A percentile compares a stretch with the other conserved stretches of the same genome.
These are phyloP conservation scores for Chirona hameri DNA, from an alignment of 2,888 invertebrate genomes.

Conservation along the genomic window DNA sequence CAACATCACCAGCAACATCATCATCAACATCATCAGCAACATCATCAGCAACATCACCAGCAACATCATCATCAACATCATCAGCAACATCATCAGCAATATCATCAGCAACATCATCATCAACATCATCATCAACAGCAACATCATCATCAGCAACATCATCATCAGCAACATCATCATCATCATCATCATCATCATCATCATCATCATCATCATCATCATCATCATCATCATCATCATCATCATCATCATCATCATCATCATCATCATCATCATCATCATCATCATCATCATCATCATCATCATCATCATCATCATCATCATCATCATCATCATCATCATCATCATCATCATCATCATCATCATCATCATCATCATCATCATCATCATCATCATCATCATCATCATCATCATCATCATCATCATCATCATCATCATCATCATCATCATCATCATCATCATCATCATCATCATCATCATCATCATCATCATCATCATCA, in stretches of 20 bases:
- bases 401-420: constrained; percentile 22
- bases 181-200: no score
- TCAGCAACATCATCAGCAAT: no score
- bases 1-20: no score
- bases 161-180: no score
- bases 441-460: constrained; percentile 3
- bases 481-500: constrained; percentile 23
- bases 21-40: no score
- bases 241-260: constrained; percentile 22
- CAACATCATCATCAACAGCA: no score
- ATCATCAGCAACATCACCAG: no score
- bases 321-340: constrained; percentile 22
- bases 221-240: constrained; percentile 22
- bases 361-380: constrained; percentile 22
- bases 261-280: constrained; percentile 9
- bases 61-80: no score
- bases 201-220: constrained; percentile 22
- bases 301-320: neutral
- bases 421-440: constrained; percentile 22
- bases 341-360: constrained; percentile 22
- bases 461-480: constrained; percentile 1
- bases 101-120: no score
- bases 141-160: no score
- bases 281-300: constrained; percentile 9
- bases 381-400: constrained; percentile 10